Evolutionary conservation across 2,113 vertebrate genomes (phyloP).

Genomic region (Rattus norvegicus): GRCr8 NC_086019.1:103578001-103578500

Average conservation of each 20-base stretch:
- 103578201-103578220: background rate
- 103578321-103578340: too few relatives aligned
- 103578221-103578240: background rate
- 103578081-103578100: too few relatives aligned
- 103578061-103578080: background rate
- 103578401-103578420: background rate
- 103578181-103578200: background rate
- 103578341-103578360: too few relatives aligned
- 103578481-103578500: background rate
- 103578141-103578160: background rate
- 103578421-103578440: too few relatives aligned
- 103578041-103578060: background rate
- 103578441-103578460: background rate
- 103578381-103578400: background rate
- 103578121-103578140: background rate
- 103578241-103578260: background rate
- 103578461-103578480: too few relatives aligned
- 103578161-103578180: background rate
- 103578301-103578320: background rate
- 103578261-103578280: background rate
- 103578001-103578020: too few relatives aligned
- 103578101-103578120: background rate
- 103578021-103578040: rapidly evolving
- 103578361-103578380: too few relatives aligned
- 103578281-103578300: background rate